Evolutionary conservation across 2,797 vertebrate species (phyloP).

Genomic region (Pseudocheirus occidentalis): DNA sequence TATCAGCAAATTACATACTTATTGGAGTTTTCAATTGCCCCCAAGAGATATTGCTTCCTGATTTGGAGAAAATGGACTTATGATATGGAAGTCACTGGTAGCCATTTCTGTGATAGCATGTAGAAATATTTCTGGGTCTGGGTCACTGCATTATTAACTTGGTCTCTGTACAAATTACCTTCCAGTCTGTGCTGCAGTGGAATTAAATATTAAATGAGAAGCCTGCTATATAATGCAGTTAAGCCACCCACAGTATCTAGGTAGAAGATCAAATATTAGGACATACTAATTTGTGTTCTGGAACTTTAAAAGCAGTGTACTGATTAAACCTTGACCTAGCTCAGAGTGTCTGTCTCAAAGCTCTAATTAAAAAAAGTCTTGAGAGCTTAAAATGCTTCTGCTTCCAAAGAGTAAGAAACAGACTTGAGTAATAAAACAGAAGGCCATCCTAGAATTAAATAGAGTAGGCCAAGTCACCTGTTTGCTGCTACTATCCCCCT

Average conservation of each 20-base stretch:
- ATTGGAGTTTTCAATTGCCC: constrained; percentile 38
- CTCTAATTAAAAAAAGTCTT: background rate
- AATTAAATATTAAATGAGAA: constrained; percentile 45
- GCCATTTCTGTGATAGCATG: constrained; percentile 29
- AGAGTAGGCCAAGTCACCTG: background rate
- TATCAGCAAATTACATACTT: constrained; percentile 59
- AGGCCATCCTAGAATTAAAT: background rate
- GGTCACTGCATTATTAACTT: constrained; percentile 52
- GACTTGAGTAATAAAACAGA: background rate
- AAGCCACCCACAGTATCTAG: constrained; percentile 39
- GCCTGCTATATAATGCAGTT: background rate
- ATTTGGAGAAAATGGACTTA: constrained; percentile 60
- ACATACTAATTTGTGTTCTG: constrained; percentile 46
- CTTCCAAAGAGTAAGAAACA: background rate
- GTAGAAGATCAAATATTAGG: constrained; percentile 66
- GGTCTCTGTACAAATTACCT: constrained; percentile 56
- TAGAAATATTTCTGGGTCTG: constrained; percentile 46
- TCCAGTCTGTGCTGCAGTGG: constrained; percentile 13
- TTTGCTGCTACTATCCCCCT: background rate
- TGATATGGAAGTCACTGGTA: constrained; percentile 54
- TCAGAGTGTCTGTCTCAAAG: constrained; percentile 29
- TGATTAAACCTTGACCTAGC: constrained; percentile 56
- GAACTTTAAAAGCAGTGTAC: constrained; percentile 46
- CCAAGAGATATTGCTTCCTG: constrained; percentile 39
- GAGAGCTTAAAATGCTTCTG: background rate